Base-by-base conservation (phyloP, 1,140 invertebrate genomes). In the Drosophila pseudoobscura region DNA sequence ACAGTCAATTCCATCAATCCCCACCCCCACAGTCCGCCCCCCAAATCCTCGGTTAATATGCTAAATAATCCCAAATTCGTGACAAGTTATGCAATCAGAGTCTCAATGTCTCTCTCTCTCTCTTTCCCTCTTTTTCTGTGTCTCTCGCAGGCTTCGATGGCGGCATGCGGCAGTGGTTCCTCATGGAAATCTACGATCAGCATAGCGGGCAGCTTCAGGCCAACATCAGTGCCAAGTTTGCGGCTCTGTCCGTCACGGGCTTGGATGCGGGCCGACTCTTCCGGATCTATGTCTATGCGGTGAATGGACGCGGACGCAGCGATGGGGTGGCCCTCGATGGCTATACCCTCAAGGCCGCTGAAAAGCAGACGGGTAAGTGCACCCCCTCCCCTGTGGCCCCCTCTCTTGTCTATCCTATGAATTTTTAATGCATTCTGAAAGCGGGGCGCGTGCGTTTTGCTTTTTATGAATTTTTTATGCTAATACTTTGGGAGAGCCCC, bases 331-430 rank as follows among this genome's bases (percentile, higher is more conserved):
- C 92, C 11, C 66, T 95, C 1, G 94, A 95, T 78, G 94, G 94
- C 15, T 94, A 93, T 77, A 96, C 95, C 7, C 92, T 96, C 1
- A 96, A 96, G 91, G 93, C 94, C 45, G 95, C 96, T 26, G 95
- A 97, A 80, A 96, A 96, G 87, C 95, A 96, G 92, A 96, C 95
- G 90, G 95, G 96, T 96, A 93, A 94, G 93, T 92, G 26, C 35
- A 3, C 9, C 9, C 31, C 31, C 35, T 0, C 20, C 6, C 61
- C 29, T 0, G 9, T 3, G 51, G 20, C 39, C 9, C 39, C 47
- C 56, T 45, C 35, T 5, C 24, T 62, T 1, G 20, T 20, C 49
- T 59, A 26, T 20, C 51, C 62, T 68, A 52, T 78, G 70, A 80
- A 85, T 80, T 62, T 62, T 54, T 65, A 71, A 78, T 70, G 77